Percentiles rank a stretch among this genome's conserved stretches.
These are phyloP conservation scores for Platichthys stellatus DNA, from an alignment of 2,113 vertebrate genomes.

Conservation along the genomic window DNA sequence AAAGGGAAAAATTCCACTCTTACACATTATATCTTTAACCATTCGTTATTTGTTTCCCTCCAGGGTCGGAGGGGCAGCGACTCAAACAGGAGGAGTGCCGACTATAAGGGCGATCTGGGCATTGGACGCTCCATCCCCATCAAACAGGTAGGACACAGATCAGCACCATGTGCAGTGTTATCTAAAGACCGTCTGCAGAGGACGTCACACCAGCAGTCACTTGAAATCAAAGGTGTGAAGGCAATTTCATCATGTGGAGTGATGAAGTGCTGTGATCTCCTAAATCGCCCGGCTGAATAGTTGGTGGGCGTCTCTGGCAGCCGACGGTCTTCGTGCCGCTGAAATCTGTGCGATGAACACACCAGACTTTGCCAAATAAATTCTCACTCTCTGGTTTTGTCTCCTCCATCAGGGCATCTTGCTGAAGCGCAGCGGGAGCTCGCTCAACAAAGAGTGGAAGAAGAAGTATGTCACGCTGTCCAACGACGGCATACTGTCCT, in stretches of 20 bases:
- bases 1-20: background rate
- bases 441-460: slow-evolving; percentile 99
- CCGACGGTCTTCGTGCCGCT: slow-evolving; percentile 10
- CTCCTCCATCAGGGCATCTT: slow-evolving; percentile 86
- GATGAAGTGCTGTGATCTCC: slow-evolving; percentile 42
- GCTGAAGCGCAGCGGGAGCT: slow-evolving; percentile 94
- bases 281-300: slow-evolving; percentile 34
- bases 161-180: slow-evolving; percentile 35
- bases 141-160: slow-evolving; percentile 86
- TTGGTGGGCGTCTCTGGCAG: slow-evolving; percentile 52
- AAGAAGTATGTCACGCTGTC: slow-evolving; percentile 96
- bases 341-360: slow-evolving; percentile 40
- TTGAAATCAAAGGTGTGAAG: slow-evolving; percentile 35
- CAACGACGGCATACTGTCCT: slow-evolving; percentile 92
- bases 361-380: slow-evolving; percentile 22
- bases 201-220: slow-evolving; percentile 29
- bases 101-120: slow-evolving; percentile 87
- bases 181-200: slow-evolving; percentile 24
- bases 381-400: slow-evolving; percentile 43
- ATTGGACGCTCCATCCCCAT: slow-evolving; percentile 91
- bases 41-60: slow-evolving; percentile 49
- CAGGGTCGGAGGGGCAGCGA: slow-evolving; percentile 93
- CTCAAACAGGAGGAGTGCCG: slow-evolving; percentile 90
- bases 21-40: too few species aligned
- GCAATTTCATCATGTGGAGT: slow-evolving; percentile 33